Conservation (phyloP, 2,888 invertebrate genomes). For the Eretmocerus hayati region DNA sequence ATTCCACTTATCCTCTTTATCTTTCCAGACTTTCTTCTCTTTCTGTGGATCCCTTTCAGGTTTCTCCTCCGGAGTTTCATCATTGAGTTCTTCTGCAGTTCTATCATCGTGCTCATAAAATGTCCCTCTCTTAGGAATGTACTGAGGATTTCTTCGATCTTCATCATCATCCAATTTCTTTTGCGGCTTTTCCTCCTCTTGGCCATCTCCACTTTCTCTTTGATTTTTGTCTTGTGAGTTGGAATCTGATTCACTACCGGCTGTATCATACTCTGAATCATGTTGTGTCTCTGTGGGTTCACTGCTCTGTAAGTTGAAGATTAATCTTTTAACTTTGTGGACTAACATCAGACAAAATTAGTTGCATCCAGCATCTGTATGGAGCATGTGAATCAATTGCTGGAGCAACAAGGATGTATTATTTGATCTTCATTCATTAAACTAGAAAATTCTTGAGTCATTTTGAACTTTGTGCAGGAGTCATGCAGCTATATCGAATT, state of each 20-base stretch:
- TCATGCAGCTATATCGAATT: too few relatives aligned
- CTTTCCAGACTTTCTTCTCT: slow-evolving; percentile 53
- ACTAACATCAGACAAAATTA: too few relatives aligned
- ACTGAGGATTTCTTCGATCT: slow-evolving; percentile 93
- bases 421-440: too few relatives aligned
- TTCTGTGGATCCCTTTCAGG: slow-evolving; percentile 40
- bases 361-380: too few relatives aligned
- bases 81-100: slow-evolving; percentile 57
- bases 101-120: slow-evolving; percentile 96
- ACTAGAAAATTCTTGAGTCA: too few relatives aligned
- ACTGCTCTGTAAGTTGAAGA: slow-evolving; percentile 35
- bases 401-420: too few relatives aligned
- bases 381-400: too few relatives aligned
- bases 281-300: slow-evolving; percentile 39
- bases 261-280: slow-evolving; percentile 42
- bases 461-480: too few relatives aligned
- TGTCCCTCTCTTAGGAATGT: slow-evolving; percentile 90
- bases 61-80: slow-evolving; percentile 33
- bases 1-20: slow-evolving; percentile 66
- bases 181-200: slow-evolving; percentile 53
- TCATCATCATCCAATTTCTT: slow-evolving; percentile 86
- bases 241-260: slow-evolving; percentile 39
- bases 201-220: slow-evolving; percentile 44
- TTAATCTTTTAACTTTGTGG: too few relatives aligned
- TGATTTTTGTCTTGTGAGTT: slow-evolving; percentile 42